phyloP scores from a whole-genome alignment of 2,797 vertebrate genomes.

The Mus caroli region DNA sequence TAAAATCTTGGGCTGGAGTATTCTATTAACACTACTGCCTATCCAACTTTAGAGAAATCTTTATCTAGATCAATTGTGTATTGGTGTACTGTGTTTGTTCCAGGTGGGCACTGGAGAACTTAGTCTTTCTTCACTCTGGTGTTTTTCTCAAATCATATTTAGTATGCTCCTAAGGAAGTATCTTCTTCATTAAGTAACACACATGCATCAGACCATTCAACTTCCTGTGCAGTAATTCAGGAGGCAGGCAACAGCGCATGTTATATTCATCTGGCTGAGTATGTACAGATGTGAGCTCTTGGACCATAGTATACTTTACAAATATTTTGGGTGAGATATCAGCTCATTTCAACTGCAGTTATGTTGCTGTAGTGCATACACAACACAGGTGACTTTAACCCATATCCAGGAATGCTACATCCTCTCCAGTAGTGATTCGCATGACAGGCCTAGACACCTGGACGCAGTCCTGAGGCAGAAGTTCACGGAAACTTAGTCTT shows the following conservation, averaged over 20 bases:
- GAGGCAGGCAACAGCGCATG: background rate
- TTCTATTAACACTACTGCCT: background rate
- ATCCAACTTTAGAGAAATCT: background rate
- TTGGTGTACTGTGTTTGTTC: slow-evolving; percentile 17
- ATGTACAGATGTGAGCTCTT: background rate
- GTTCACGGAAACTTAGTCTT: no score
- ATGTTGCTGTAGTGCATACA: background rate
- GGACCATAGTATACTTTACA: background rate
- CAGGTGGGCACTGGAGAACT: background rate
- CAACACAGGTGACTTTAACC: background rate
- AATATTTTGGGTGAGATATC: background rate
- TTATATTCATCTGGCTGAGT: background rate
- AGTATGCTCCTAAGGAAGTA: background rate
- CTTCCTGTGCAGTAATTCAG: background rate
- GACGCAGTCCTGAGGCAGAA: no score
- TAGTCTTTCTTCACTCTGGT: background rate
- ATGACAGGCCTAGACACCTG: no score
- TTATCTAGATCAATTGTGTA: slow-evolving; percentile 1
- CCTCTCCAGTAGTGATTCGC: no score
- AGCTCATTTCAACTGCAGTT: background rate
- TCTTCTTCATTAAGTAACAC: background rate
- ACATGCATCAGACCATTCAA: background rate
- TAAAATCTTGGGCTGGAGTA: background rate
- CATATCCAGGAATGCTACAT: background rate
- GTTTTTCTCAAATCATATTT: slow-evolving; percentile 24